Base-by-base conservation (phyloP, 2,113 vertebrate species). In the Microtus ochrogaster region DNA sequence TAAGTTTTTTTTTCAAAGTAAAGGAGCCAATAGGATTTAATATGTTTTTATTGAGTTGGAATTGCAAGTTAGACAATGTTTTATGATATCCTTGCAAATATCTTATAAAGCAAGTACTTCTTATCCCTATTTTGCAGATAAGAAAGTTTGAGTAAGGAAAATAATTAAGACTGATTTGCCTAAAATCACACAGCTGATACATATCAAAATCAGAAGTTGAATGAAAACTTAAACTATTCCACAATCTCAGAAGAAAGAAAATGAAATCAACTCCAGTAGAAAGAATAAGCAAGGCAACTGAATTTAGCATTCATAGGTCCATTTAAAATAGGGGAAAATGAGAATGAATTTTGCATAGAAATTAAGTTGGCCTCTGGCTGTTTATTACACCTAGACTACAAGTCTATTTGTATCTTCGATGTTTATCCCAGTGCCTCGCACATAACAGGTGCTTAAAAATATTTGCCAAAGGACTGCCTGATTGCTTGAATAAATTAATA, bases 401-500 rank as follows among this genome's bases (percentile, higher is more conserved):
- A 96, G 1, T 85, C 19, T 41, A 66, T 77, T 90, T 91, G 33
- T 77, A 90, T 89, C 28, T 21, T 21, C 6, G 19, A 0, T 86
- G 21, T 92, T 55, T 95, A 89, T 72, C 49, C 5, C 55, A 81
- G 30, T 74, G 39, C 52, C 22, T 87, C 10, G 1, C 93, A 91
- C 17, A 92, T 73, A 94, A 73, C 21, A 95, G n/a, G 44, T 78
- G 9, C 22, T 92, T 73, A 88, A 92, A 95, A 91, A 89, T 66
- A 93, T 41, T 89, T 89, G 68, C 41, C 76, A 79, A 96, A 94
- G 9, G 1, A 81, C 72, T 89, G 5, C 2, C 26, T 94, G 44
- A 91, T 72, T 92, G 4, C 39, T 77, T 78, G 10, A 93, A 89
- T 68, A 91, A 89, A 91, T 93, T 84, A 90, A 96, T 88, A 97